These are phyloP conservation scores for Leptinotarsa haldemani DNA, from an alignment of 2,888 invertebrate species.

Conservation along the genomic window DNA sequence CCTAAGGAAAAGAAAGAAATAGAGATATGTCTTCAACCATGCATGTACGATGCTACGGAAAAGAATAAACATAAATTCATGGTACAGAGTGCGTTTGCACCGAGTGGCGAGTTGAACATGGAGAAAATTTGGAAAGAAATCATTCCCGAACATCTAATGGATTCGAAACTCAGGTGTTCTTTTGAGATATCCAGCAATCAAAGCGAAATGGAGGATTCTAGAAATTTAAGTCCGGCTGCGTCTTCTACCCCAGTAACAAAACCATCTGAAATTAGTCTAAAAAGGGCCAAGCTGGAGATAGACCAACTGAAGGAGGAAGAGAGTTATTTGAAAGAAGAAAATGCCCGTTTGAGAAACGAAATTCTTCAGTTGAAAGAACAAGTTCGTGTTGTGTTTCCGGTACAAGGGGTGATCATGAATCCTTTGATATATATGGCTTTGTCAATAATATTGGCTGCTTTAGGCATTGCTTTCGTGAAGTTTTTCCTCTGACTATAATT, in stretches of 20 bases:
- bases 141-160: constrained; percentile 88
- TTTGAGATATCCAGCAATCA: constrained; percentile 72
- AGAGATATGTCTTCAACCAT: constrained; percentile 95
- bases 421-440: constrained; percentile 74
- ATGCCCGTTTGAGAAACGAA: constrained; percentile 84
- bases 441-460: constrained; percentile 75
- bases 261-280: constrained; percentile 57
- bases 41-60: constrained; percentile 91
- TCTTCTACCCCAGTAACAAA: constrained; percentile 32
- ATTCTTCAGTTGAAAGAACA: constrained; percentile 71
- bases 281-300: constrained; percentile 78
- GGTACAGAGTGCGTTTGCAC: constrained; percentile 95
- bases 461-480: constrained; percentile 83
- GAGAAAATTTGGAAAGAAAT: constrained; percentile 88
- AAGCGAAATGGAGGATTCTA: constrained; percentile 48
- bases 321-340: constrained; percentile 84
- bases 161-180: constrained; percentile 95
- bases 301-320: constrained; percentile 82
- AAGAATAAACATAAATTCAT: constrained; percentile 99
- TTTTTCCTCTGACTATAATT: constrained; percentile 76
- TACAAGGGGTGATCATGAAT: constrained; percentile 68
- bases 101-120: constrained; percentile 74
- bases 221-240: constrained; percentile 54
- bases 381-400: constrained; percentile 68
- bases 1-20: constrained; percentile 83